Conservation (phyloP, 2,888 invertebrate genomes). For the Ditula angustiorana region DNA sequence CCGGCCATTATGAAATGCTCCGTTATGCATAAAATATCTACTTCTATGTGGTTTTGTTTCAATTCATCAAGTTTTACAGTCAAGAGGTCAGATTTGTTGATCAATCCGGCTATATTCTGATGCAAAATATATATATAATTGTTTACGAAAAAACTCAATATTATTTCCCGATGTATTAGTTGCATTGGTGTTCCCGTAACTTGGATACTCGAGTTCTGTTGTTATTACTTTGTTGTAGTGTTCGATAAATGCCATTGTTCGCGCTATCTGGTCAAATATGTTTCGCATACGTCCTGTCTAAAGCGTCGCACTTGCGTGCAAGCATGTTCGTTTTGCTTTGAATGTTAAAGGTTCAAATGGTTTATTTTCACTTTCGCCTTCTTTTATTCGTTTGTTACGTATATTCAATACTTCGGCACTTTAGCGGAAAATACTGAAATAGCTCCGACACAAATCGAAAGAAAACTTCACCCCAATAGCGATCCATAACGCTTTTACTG, state of each 20-base stretch:
- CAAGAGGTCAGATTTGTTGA: too few species aligned
- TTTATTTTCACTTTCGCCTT: background rate
- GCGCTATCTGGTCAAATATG: background rate
- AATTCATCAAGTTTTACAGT: too few species aligned
- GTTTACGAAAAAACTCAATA: too few species aligned
- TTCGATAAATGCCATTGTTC: background rate
- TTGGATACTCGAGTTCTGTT: too few species aligned
- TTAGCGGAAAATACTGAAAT: slow-evolving; percentile 7
- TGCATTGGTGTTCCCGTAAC: too few species aligned
- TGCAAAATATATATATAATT: too few species aligned
- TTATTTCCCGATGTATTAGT: too few species aligned
- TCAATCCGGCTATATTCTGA: too few species aligned
- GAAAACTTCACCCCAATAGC: slow-evolving; percentile 21
- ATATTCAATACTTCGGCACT: slow-evolving; percentile 9
- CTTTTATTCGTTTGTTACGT: slow-evolving; percentile 8
- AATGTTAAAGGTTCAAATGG: background rate
- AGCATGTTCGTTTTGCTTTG: background rate
- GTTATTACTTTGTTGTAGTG: too few species aligned
- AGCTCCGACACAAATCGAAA: slow-evolving; percentile 16
- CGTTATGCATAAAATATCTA: too few species aligned
- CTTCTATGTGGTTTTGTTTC: too few species aligned
- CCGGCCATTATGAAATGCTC: too few species aligned
- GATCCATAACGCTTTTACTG: slow-evolving; percentile 12
- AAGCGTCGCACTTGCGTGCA: background rate
- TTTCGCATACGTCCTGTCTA: background rate